Base-by-base conservation (phyloP, 2,888 invertebrate genomes). In the Pemphredon lugubris region DNA sequence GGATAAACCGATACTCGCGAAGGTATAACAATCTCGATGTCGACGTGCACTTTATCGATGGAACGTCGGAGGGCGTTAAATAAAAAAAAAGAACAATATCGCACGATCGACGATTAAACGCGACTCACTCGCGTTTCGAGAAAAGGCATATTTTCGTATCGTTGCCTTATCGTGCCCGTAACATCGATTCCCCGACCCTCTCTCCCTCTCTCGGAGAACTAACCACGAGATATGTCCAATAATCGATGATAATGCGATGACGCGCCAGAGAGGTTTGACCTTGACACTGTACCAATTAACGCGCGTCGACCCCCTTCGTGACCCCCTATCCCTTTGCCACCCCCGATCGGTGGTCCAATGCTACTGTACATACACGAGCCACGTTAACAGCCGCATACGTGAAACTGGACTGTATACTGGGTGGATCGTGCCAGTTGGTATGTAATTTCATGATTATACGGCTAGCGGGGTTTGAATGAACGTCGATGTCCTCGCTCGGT, bases 201-300 rank as follows among this genome's bases (percentile, higher is more conserved):
- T 71, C 30, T 47, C 60, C 39, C 58, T 53, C 65, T 61, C 77
- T 77, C 66, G 60, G 63, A 69, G 65, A 69, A 66, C 63, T 65
- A 70, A 79, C 79, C 82, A 77, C 78, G 83, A 84, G 81, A 82
- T 84, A 81, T 77, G 82, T 76, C 84, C 84, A 83, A 86, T 88
- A 86, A 86, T 87, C 87, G 84, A 88, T 88, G 87, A 87, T 88
- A 89, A 89, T 89, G 85, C 85, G 84, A 88, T 89, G 87, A 88
- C 82, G 80, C 82, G 80, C 73, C 67, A 66, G 79, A 78, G 85
- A 83, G 86, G 84, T 87, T 86, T 83, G 87, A 86, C 89, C 89
- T 89, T 89, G 89, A 89, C 89, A 89, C 83, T 88, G 89, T 80
- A 88, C 85, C 88, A 89, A 89, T 89, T 89, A 89, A 84, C 86